phyloP scores from a whole-genome alignment of 2,113 vertebrate genomes.

The Nesogale talazaci region DNA sequence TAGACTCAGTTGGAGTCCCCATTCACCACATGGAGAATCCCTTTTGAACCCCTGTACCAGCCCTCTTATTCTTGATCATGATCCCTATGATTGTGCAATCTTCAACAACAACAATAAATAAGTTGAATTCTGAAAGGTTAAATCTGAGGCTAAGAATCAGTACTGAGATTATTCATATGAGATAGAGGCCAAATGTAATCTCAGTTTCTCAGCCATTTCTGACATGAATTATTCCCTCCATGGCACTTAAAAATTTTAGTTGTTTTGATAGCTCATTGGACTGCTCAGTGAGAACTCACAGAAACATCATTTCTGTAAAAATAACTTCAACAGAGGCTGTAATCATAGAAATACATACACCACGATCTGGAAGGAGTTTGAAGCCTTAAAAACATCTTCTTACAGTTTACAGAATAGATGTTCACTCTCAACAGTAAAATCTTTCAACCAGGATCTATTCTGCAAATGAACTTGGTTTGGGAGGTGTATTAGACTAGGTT shows the following conservation, averaged over 20 bases:
- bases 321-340: background rate
- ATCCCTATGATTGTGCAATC: background rate
- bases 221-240: background rate
- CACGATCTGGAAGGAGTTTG: background rate
- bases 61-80: background rate
- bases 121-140: background rate
- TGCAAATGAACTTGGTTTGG: background rate
- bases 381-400: background rate
- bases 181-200: background rate
- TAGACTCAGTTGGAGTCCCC: background rate
- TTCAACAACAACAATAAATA: background rate
- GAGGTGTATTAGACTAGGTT: background rate
- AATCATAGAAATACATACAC: background rate
- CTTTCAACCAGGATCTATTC: background rate
- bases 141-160: background rate
- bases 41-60: background rate
- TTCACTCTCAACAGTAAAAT: background rate
- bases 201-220: background rate
- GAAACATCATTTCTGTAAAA: background rate
- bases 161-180: background rate
- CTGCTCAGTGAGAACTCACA: background rate
- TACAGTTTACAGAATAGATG: background rate
- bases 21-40: background rate
- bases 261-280: background rate
- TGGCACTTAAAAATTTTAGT: background rate